Evolutionary conservation across 2,113 vertebrate species (phyloP).

Genomic region (Ageneiosus marmoratus): DNA sequence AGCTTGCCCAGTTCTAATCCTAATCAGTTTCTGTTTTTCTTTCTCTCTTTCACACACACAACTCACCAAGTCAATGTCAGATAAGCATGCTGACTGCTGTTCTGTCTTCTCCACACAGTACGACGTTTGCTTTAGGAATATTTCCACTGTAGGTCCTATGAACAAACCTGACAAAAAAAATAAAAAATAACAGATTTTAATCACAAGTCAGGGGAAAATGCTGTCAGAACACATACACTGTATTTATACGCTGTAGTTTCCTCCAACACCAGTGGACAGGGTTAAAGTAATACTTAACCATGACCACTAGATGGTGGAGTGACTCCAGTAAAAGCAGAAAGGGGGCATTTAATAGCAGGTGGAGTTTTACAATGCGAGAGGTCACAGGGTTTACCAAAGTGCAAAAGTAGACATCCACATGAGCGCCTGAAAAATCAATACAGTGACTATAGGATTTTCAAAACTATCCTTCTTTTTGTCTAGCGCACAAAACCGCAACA

Average conservation of each 20-base stretch:
- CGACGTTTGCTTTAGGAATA: not conserved
- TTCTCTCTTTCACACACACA: not conserved
- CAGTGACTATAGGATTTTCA: not conserved
- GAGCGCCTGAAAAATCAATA: not conserved
- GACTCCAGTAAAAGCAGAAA: not conserved
- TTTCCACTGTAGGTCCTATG: not conserved
- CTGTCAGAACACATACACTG: not conserved
- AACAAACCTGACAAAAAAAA: slow-evolving; percentile 4
- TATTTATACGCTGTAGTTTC: not conserved
- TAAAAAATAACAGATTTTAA: not conserved
- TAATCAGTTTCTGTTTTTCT: not conserved
- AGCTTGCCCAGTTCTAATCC: slow-evolving; percentile 23
- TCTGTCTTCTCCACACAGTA: not conserved
- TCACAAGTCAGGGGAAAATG: not conserved
- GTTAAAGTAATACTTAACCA: too few relatives aligned
- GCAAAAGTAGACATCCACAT: not conserved
- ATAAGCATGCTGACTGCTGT: slow-evolving; percentile 36
- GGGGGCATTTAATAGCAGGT: not conserved
- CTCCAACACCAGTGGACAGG: too few relatives aligned
- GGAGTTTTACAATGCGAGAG: not conserved
- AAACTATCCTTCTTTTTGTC: not conserved
- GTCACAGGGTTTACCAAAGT: slow-evolving; percentile 33
- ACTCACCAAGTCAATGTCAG: slow-evolving; percentile 48
- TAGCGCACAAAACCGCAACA: not conserved
- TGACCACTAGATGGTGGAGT: slow-evolving; percentile 38